Evolutionary conservation across 2,888 invertebrate species (phyloP), one percentile per base, ranked within the genome.

Genomic region (Cheilosia pagana): DNA sequence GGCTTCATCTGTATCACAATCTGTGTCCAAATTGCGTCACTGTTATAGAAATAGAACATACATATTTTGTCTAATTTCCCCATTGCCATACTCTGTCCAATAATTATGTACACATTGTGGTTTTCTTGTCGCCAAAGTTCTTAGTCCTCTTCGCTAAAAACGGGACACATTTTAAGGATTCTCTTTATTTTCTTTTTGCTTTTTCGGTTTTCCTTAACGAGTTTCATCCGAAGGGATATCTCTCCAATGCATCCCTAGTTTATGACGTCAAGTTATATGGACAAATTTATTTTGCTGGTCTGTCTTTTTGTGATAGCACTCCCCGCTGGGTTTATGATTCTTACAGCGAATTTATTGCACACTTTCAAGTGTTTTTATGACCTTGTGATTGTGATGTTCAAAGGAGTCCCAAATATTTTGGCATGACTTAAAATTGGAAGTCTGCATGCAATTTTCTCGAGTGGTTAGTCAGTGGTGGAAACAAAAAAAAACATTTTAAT

Each of bases 81-180:
- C 2, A 43, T 14, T 43, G 14, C n/a, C 43, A 2, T 6, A 5
- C 43, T 16, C 43, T 16, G 14, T 43, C 43, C 16, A 43, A 43
- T 43, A 43, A 43, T 43, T 43, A n/a, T 43, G 16, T 16, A 43
- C 16, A 6, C 16, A n/a, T n/a, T 43, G 43, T n/a, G 43, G 43
- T 43, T 43, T 43, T 14, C 43, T 43, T 43, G 43, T 43, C 43
- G 43, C 43, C 43, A 16, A 43, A 43, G 16, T 43, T 43, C 43
- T 43, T 43, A 14, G 41, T 41, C 41, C n/a, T 43, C 16, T 43
- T 16, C 6, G 43, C 43, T 43, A 7, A 43, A 43, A 43, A 43
- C 16, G 43, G 43, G 16, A 16, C 43, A 16, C 16, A 43, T n/a
- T 43, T 35, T 16, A 43, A 7, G 43, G 16, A 43, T 43, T 43